phyloP scores from a whole-genome alignment of 92 coral and sea anemone species.

The Scolanthus callimorphus region DNA sequence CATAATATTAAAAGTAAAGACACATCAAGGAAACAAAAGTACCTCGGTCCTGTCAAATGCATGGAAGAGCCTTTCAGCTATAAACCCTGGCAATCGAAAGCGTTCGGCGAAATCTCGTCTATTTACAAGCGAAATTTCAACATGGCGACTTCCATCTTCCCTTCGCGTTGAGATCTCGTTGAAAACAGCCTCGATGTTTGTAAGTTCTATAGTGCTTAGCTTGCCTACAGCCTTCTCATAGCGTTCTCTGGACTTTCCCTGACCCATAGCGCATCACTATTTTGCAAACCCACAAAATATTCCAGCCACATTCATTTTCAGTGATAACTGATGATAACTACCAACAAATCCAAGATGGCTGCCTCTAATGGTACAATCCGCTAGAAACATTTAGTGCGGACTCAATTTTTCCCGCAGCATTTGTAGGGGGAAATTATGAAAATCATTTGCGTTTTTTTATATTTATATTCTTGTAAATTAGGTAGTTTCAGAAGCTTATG shows the following conservation, averaged over 20 bases:
- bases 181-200: conserved; percentile 87
- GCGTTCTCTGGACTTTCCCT: conserved; percentile 80
- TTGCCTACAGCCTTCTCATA: conserved; percentile 82
- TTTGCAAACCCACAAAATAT: too few relatives aligned
- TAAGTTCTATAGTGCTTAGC: conserved; percentile 82
- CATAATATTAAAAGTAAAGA: neutral
- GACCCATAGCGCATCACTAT: conserved; percentile 53
- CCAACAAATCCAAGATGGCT: too few relatives aligned
- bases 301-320: too few relatives aligned
- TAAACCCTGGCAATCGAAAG: conserved; percentile 89
- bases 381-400: too few relatives aligned
- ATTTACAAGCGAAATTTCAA: conserved; percentile 75
- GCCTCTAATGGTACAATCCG: too few relatives aligned
- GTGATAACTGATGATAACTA: too few relatives aligned
- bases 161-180: conserved; percentile 82
- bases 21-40: too few relatives aligned
- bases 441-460: too few relatives aligned
- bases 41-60: conserved; percentile 93
- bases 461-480: too few relatives aligned
- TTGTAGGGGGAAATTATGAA: too few relatives aligned
- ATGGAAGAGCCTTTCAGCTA: conserved; percentile 93
- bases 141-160: conserved; percentile 84
- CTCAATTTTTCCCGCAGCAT: too few relatives aligned
- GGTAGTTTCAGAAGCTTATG: too few relatives aligned
- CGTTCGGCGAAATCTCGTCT: conserved; percentile 97